Evolutionary conservation across 2,888 invertebrate genomes (phyloP), one percentile per base, ranked within the genome.

Genomic region (Acrobasis consociella): DNA sequence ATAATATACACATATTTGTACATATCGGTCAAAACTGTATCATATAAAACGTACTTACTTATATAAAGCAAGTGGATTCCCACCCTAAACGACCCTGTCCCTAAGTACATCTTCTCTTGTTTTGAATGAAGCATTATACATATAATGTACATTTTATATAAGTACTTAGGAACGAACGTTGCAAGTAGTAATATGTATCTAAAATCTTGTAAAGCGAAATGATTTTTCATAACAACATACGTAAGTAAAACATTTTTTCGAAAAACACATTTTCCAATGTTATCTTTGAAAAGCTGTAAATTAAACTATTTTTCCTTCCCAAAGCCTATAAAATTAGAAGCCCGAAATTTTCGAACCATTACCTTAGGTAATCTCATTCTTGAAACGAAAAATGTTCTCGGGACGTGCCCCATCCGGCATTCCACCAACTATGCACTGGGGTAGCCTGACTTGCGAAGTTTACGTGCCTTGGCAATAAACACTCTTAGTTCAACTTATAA

Each of bases 391-490:
- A 80, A 81, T 80, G 77, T 67, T 73, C 75, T 69, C 71, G 72
- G 67, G 71, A 68, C 70, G 65, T 72, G 64, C 67, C 69, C 69
- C 68, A 72, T 75, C 73, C 72, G 67, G 77, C 76, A 77, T 79
- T 80, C 76, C 68, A 74, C 67, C 72, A 73, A 74, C 64, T 71
- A 71, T 73, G 72, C 77, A 72, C 74, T 72, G 70, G 79, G 78
- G 80, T 74, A 75, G 70, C 73, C 72, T 77, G 72, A 73, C 75
- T 72, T 69, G 70, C 67, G 74, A 69, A 73, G 84, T 83, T 85
- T 85, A 85, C 87, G 86, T 86, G 86, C 76, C 74, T 66, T 66
- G 85, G 73, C 68, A 85, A 80, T 80, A 78, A 83, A 86, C 72
- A 73, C 67, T 66, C 58, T 73, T 72, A 72, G 68, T 70, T 74